Evolutionary conservation across 1,140 invertebrate species (phyloP).

Genomic region (Chelonus insularis): DNA sequence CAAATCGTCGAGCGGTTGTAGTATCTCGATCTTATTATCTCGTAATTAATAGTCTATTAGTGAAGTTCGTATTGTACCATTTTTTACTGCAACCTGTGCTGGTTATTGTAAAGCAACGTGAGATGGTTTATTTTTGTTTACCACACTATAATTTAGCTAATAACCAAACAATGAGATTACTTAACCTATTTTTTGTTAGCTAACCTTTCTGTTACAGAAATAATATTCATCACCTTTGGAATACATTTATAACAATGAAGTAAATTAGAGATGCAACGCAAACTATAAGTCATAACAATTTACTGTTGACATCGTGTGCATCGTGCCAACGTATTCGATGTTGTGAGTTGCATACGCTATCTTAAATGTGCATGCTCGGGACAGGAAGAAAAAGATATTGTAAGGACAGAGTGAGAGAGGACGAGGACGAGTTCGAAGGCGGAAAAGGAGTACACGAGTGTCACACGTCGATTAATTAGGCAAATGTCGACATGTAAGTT

Average conservation of each 20-base stretch:
- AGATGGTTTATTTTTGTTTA: no score
- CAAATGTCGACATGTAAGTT: constrained; percentile 11
- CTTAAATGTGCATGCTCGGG: not conserved
- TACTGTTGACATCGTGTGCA: constrained; percentile 51
- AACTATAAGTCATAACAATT: constrained; percentile 48
- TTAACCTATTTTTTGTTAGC: not conserved
- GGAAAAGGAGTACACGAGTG: not conserved
- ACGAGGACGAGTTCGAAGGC: constrained; percentile 11
- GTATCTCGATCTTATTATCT: constrained; percentile 37
- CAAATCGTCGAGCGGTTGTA: constrained; percentile 30
- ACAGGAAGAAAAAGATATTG: not conserved
- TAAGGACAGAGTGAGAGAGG: not conserved
- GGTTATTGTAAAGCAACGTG: no score
- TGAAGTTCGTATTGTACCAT: constrained; percentile 19
- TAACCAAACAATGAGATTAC: no score
- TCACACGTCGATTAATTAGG: constrained; percentile 22
- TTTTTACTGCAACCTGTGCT: no score
- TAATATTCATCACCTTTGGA: constrained; percentile 8
- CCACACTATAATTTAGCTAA: no score
- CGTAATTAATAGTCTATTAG: constrained; percentile 41
- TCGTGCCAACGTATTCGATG: constrained; percentile 35
- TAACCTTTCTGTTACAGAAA: not conserved
- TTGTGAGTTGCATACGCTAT: constrained; percentile 40
- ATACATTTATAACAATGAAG: constrained; percentile 18
- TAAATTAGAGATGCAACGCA: constrained; percentile 49